Conservation (phyloP, 2,113 vertebrate species). For the Ammodytes marinus region DNA sequence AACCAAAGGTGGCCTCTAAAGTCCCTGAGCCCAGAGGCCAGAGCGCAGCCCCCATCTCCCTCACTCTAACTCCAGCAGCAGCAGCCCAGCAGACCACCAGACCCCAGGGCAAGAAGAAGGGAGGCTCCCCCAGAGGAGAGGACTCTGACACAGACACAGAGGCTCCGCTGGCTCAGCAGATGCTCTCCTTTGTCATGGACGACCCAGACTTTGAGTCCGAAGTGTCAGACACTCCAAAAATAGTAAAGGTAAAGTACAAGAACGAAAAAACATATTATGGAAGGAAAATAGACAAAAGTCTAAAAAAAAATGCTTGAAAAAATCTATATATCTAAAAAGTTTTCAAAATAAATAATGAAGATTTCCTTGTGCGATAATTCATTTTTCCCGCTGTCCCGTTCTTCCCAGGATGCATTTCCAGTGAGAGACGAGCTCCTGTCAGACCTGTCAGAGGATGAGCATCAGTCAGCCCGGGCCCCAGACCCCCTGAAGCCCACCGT, state of each 20-base stretch:
- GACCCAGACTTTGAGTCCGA: conserved; percentile 97
- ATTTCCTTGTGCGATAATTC: neutral
- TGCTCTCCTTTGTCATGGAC: conserved; percentile 98
- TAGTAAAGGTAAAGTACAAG: conserved; percentile 69
- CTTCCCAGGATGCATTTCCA: conserved; percentile 86
- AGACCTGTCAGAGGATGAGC: conserved; percentile 90
- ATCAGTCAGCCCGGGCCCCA: conserved; percentile 63
- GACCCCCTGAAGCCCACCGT: conserved; percentile 79
- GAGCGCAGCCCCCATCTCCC: conserved; percentile 52
- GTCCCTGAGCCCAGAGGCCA: conserved; percentile 59
- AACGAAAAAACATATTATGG: no score
- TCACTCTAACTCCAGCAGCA: conserved; percentile 63
- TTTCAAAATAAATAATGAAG: neutral
- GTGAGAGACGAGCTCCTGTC: conserved; percentile 90
- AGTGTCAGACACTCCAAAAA: conserved; percentile 86
- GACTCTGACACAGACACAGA: conserved; percentile 92
- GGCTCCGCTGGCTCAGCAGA: conserved; percentile 91
- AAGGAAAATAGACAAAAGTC: no score
- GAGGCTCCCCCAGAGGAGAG: conserved; percentile 64
- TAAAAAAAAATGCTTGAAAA: neutral
- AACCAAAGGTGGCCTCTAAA: conserved; percentile 78
- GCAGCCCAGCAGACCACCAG: conserved; percentile 44
- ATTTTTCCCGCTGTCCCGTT: neutral
- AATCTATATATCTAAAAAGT: no score
- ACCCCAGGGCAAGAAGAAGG: conserved; percentile 71